phyloP scores from a whole-genome alignment of 2,888 invertebrate genomes.

The Kuschelorhynchus macadamiae region DNA sequence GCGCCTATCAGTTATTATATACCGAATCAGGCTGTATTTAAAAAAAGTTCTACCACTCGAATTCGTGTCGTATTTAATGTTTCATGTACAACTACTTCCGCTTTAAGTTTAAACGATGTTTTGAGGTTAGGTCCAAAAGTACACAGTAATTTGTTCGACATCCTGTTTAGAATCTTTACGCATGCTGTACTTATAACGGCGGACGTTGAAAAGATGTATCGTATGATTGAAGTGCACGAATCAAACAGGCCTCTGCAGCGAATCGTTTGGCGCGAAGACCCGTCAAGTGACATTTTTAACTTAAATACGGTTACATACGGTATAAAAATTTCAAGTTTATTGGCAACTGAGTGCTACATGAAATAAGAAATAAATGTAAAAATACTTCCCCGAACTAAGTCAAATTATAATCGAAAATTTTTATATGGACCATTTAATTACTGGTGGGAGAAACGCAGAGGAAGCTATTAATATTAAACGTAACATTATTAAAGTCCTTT shows the following conservation, averaged over 20 bases:
- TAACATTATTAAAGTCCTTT: constrained; percentile 1
- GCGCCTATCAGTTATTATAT: constrained; percentile 46
- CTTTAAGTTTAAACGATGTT: constrained; percentile 31
- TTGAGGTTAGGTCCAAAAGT: constrained; percentile 26
- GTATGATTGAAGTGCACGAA: constrained; percentile 4
- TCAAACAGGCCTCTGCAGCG: constrained; percentile 8
- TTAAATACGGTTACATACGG: constrained; percentile 36
- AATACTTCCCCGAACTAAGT: constrained; percentile 8
- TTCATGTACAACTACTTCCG: constrained; percentile 3
- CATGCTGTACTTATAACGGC: constrained; percentile 10
- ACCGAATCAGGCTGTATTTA: constrained; percentile 26
- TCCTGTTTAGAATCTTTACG: constrained; percentile 16
- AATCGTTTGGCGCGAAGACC: constrained; percentile 24
- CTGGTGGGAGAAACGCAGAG: constrained; percentile 6
- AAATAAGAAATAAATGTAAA: constrained; percentile 9
- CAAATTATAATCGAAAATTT: constrained; percentile 22
- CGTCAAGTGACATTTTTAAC: background rate
- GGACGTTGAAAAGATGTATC: constrained; percentile 27
- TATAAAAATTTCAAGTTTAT: constrained; percentile 12
- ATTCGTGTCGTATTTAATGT: constrained; percentile 29
- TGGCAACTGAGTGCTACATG: constrained; percentile 35
- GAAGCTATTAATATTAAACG: constrained; percentile 13
- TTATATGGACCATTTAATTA: constrained; percentile 42
- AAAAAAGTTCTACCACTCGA: constrained; percentile 19
- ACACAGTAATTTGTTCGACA: constrained; percentile 35